Evolutionary conservation across 2,888 invertebrate genomes (phyloP), one percentile per base, ranked within the genome.

Genomic region (Pseudanteris insignis): DNA sequence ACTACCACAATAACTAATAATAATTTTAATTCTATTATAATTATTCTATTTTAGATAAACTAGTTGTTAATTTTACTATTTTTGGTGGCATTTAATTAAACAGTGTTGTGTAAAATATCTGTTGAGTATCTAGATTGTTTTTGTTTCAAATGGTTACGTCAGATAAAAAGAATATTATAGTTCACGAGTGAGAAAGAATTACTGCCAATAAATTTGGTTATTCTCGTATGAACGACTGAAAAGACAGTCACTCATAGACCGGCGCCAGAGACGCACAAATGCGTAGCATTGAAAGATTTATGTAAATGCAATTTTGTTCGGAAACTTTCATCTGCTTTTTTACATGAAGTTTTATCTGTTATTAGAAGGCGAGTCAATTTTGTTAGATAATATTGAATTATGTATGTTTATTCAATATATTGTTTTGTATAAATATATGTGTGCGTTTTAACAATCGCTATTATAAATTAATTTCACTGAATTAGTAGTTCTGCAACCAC

Each of bases 131-230:
- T 12, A 14, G 8, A 29, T 2, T 34, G 24, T 18, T 34, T 37
- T n/a, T 29, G 24, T 30, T 37, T 12, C 11, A 24, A 18, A 14
- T 13, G 25, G 18, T 53, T 53, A 33, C 53, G 32, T 44, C 43
- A 53, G 41, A 32, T 10, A 12, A 34, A 21, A 51, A 26, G 28
- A 28, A 24, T 18, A 26, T 47, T 46, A 30, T 30, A 41, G 29
- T 32, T 10, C 28, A 33, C 32, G 55, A 47, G 36, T 18, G 36
- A 55, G 47, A 47, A 41, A 55, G 47, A 15, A 26, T 14, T 43
- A 55, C 25, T 55, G 55, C 47, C 55, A 55, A 47, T 55, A 55
- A 55, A 47, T 47, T 41, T 28, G 34, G 55, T 55, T 55, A 55
- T 55, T 55, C 55, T 47, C 25, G 54, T 44, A 30, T 33, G 28